These are phyloP conservation scores for Leptodactylus fallax DNA, from an alignment of 2,797 vertebrate species.

Conservation along the genomic window DNA sequence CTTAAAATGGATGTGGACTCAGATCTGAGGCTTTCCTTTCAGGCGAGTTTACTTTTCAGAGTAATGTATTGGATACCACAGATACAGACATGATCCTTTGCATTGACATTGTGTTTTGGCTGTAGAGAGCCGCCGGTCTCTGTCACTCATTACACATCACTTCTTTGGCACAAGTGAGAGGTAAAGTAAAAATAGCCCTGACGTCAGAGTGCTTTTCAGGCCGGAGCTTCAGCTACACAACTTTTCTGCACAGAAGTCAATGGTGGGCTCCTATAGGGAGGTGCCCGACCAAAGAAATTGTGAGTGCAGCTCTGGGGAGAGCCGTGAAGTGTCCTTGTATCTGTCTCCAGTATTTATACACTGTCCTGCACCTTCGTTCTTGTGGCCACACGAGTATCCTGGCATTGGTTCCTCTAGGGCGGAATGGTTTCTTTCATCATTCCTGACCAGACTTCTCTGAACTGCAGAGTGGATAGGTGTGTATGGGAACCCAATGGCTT, in stretches of 20 bases:
- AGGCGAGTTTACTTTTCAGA: not conserved
- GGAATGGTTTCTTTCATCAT: too few species aligned
- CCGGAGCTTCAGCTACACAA: not conserved
- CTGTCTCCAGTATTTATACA: too few species aligned
- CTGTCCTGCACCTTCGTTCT: too few species aligned
- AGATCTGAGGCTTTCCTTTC: not conserved
- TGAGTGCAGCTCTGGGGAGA: not conserved
- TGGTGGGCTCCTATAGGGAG: not conserved
- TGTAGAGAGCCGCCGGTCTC: not conserved
- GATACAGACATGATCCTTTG: not conserved
- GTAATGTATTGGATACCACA: conserved; percentile 5
- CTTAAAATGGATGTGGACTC: conserved; percentile 17
- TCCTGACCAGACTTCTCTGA: too few species aligned
- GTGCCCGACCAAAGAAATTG: not conserved
- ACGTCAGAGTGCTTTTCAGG: not conserved
- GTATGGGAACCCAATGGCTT: too few species aligned
- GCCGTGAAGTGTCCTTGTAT: not conserved
- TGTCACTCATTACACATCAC: conserved; percentile 11
- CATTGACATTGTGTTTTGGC: conserved; percentile 11
- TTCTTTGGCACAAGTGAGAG: not conserved
- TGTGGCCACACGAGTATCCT: too few species aligned
- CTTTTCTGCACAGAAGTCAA: not conserved
- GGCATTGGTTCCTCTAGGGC: too few species aligned
- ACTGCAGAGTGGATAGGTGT: too few species aligned
- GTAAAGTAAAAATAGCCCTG: not conserved